These are phyloP conservation scores for Elegia similella DNA, from an alignment of 2,888 invertebrate species.

Conservation along the genomic window DNA sequence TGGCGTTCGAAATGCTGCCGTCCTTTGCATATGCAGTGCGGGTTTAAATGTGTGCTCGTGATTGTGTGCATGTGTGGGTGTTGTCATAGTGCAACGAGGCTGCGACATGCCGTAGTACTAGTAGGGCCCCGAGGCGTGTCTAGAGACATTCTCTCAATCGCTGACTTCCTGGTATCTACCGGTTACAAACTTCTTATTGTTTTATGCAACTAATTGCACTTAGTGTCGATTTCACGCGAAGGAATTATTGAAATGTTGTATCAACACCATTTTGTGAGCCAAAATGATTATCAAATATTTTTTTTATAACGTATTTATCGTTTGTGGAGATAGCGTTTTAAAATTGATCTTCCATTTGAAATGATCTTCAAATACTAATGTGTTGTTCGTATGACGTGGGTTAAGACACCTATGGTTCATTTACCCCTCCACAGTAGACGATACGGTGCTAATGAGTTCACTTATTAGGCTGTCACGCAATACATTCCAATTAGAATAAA, in stretches of 20 bases:
- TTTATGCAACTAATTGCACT: neutral
- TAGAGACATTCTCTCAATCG: slow-evolving; percentile 51
- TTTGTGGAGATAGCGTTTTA: too few species aligned
- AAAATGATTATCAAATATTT: neutral
- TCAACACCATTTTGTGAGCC: neutral
- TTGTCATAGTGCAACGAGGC: slow-evolving; percentile 51
- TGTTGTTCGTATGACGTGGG: neutral
- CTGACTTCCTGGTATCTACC: slow-evolving; percentile 54
- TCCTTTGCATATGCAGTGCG: slow-evolving; percentile 40
- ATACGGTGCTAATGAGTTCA: neutral
- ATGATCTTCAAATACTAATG: neutral
- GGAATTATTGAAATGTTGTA: neutral
- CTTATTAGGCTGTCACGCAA: neutral
- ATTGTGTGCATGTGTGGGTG: slow-evolving; percentile 44
- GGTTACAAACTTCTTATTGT: slow-evolving; percentile 1
- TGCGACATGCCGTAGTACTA: slow-evolving; percentile 49
- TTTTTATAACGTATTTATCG: too few species aligned
- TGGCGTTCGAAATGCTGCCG: slow-evolving; percentile 53
- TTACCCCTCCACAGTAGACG: neutral
- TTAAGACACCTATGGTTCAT: slow-evolving; percentile 1
- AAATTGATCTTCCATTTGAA: too few species aligned
- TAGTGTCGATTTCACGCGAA: neutral
- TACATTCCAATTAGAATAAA: neutral
- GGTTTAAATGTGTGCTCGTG: slow-evolving; percentile 38
- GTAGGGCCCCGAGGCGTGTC: slow-evolving; percentile 57